Evolutionary conservation across 2,797 vertebrate genomes (phyloP).

Genomic region (Strix occidentalis): DNA sequence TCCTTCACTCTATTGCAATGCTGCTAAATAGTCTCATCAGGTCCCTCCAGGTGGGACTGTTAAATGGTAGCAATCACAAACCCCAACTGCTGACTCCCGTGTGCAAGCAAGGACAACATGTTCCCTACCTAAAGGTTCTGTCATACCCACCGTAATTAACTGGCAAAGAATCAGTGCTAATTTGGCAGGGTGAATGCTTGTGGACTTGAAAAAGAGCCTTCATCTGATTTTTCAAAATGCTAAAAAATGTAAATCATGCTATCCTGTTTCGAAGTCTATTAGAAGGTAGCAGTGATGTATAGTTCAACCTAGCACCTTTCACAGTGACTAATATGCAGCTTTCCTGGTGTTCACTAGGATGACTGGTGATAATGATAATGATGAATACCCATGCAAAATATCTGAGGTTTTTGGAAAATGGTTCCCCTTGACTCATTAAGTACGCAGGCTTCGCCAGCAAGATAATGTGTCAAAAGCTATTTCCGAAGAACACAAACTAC

Average conservation of each 20-base stretch:
- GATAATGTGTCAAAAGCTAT: slow-evolving; percentile 30
- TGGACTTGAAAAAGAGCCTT: not conserved
- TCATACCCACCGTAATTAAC: accelerated
- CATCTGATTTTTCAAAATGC: not conserved
- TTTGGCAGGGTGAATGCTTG: not conserved
- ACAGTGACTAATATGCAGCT: slow-evolving; percentile 74
- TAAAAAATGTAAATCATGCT: slow-evolving; percentile 32
- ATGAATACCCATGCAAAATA: slow-evolving; percentile 70
- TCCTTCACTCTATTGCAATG: not conserved
- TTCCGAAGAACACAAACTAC: slow-evolving; percentile 39
- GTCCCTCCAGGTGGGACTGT: not conserved
- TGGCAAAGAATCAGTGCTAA: not conserved
- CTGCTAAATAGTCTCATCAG: not conserved
- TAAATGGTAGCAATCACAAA: not conserved
- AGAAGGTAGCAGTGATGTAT: slow-evolving; percentile 71
- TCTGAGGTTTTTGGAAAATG: slow-evolving; percentile 21
- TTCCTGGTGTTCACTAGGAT: slow-evolving; percentile 59
- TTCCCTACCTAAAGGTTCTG: not conserved
- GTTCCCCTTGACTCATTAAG: slow-evolving; percentile 60
- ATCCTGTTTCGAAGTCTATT: slow-evolving; percentile 66
- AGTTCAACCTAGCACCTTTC: slow-evolving; percentile 58
- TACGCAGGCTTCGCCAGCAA: slow-evolving; percentile 8
- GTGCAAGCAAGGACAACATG: not conserved
- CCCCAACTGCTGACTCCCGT: accelerated
- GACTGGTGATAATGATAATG: slow-evolving; percentile 72